Evolutionary conservation across 2,113 vertebrate genomes (phyloP).

Genomic region (Saguinus imperator): DNA sequence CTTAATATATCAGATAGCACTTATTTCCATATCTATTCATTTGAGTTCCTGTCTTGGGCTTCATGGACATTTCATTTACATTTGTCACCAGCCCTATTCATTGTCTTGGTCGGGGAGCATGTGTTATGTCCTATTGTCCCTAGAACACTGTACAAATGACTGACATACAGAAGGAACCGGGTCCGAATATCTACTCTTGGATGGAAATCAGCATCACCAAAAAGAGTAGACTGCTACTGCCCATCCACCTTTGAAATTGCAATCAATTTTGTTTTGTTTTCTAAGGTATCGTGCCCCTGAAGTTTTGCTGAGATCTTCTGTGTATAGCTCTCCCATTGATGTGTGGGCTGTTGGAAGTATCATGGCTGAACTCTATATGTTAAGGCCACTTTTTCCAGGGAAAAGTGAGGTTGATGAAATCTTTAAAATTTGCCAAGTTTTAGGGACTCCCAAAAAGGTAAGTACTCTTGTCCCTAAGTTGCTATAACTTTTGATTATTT

Average conservation of each 20-base stretch:
- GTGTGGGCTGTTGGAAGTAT: conserved; percentile 99
- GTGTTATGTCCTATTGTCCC: neutral
- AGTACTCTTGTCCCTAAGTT: conserved; percentile 34
- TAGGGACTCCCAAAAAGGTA: conserved; percentile 97
- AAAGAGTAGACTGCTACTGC: neutral
- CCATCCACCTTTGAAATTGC: neutral
- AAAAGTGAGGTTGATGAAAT: conserved; percentile 99
- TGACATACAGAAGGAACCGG: neutral
- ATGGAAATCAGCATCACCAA: neutral
- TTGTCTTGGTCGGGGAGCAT: neutral
- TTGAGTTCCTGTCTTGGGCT: neutral
- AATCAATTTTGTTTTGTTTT: neutral
- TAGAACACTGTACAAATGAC: neutral
- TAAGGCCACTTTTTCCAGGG: conserved; percentile 97
- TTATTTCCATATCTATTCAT: neutral
- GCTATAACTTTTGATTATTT: neutral
- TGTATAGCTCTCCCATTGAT: conserved; percentile 97
- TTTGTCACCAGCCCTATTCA: neutral
- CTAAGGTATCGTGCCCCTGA: conserved; percentile 98
- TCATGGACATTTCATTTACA: neutral
- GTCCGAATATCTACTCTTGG: neutral
- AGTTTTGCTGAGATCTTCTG: conserved; percentile 93
- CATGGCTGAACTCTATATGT: conserved; percentile 97
- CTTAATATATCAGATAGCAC: neutral
- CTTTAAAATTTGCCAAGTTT: conserved; percentile 99